Percentiles rank a stretch among this genome's conserved stretches.
Evolutionary conservation across 2,797 vertebrate species (phyloP).

Genomic region (Fratercula arctica): DNA sequence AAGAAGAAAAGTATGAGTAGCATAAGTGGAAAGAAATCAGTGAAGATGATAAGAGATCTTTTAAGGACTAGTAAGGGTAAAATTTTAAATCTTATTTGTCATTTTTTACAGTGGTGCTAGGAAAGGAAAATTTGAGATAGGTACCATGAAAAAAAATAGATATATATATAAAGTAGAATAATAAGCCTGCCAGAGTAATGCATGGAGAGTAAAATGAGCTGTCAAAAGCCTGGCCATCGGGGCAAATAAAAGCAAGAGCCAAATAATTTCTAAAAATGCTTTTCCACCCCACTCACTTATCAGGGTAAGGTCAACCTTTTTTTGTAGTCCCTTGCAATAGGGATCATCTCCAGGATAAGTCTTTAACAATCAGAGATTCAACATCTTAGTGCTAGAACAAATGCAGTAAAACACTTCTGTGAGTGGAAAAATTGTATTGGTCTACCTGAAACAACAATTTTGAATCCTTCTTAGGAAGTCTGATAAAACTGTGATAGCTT

Average conservation of each 20-base stretch:
- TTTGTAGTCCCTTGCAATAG: neutral
- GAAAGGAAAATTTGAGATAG: neutral
- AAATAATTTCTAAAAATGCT: neutral
- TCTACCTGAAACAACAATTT: neutral
- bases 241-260: neutral
- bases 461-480: neutral
- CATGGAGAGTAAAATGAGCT: neutral
- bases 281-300: neutral
- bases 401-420: neutral
- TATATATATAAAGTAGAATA: neutral
- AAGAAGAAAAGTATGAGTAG: neutral
- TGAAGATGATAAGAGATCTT: neutral
- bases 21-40: neutral
- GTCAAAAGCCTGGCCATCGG: neutral
- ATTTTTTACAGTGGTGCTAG: neutral
- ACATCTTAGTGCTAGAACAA: too few species aligned
- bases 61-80: neutral
- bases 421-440: neutral
- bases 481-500: neutral
- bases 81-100: neutral
- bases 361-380: neutral
- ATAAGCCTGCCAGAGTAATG: neutral
- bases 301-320: neutral
- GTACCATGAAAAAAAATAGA: neutral
- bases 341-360: neutral